Base-by-base conservation (phyloP, 2,113 vertebrate genomes). In the Talpa occidentalis region DNA sequence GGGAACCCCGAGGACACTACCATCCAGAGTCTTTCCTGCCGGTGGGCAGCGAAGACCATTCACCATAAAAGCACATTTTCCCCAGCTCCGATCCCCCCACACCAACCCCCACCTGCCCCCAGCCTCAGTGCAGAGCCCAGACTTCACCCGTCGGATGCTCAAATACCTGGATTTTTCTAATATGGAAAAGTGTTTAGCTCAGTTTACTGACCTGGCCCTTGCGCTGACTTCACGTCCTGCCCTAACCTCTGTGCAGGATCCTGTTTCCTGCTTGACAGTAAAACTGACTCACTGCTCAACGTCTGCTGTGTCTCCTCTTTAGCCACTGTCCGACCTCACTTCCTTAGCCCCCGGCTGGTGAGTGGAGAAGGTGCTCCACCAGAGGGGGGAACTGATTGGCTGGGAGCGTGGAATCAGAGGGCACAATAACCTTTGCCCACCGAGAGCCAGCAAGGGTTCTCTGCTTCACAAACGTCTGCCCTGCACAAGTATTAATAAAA, bases 1-100 rank as follows among this genome's bases (percentile, higher is more conserved):
- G 35, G 17, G 0, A 2, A 10, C 52, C 12, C 3, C 6, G n/a
- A 77, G 16, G 17, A 16, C 0, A 2, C 42, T 32, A 28, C 22
- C 4, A 2, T 2, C n/a, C 37, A 0, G 1, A 17, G 3, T 28
- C 47, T 47, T 0, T 0, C 2, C 22, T 30, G 52, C 56, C 10
- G 6, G 0, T 0, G 28, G 0, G 72, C 59, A 52, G 21, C 16
- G 5, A 42, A 80, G 30, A 12, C 37, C 10, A 17, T 79, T 42
- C 22, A 1, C 22, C 5, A 12, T 22, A 44, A 10, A 15, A 52
- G 62, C 56, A 6, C 11, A 24, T 44, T 0, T 14, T 14, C 3
- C 15, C 40, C 12, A 19, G 11, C 16, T 35, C 32, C 42, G 40
- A 5, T 0, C 21, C 9, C 37, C 7, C 16, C 32, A 22, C 10